Evolutionary conservation across 2,888 invertebrate species (phyloP).

Genomic region (Lasioglossum lativentre): DNA sequence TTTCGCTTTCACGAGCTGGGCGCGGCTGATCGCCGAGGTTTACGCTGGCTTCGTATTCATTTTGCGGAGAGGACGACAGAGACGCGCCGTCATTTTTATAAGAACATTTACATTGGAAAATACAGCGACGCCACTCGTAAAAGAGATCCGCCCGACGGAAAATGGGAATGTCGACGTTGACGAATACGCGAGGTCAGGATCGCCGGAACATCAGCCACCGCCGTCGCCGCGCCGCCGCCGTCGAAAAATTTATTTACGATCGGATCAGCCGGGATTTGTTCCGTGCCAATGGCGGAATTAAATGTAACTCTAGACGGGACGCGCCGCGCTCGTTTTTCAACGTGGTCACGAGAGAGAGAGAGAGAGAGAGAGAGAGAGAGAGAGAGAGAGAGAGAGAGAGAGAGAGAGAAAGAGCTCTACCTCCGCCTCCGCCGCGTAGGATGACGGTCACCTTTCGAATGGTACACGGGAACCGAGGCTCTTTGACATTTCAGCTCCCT

Average conservation of each 20-base stretch:
- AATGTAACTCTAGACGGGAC: neutral
- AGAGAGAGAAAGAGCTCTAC: neutral
- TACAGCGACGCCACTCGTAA: neutral
- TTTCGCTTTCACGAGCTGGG: slow-evolving; percentile 35
- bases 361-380: neutral
- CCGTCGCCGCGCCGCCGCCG: no score
- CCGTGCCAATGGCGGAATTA: slow-evolving; percentile 28
- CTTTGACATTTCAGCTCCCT: neutral
- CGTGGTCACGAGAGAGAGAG: no score
- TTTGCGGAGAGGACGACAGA: neutral
- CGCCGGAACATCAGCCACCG: neutral
- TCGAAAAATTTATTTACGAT: slow-evolving; percentile 49
- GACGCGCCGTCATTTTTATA: neutral
- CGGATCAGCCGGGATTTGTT: slow-evolving; percentile 47
- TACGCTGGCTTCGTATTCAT: slow-evolving; percentile 28
- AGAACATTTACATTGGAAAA: neutral
- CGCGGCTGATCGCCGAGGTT: neutral
- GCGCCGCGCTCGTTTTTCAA: neutral
- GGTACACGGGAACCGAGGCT: neutral
- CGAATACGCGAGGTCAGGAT: slow-evolving; percentile 24
- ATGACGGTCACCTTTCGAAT: neutral
- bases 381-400: no score
- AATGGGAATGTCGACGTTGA: slow-evolving; percentile 44
- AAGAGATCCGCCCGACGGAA: slow-evolving; percentile 40
- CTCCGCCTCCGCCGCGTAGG: neutral